Percentiles rank a stretch among this genome's conserved stretches.
phyloP scores from a whole-genome alignment of 2,797 vertebrate species.

The Pygocentrus nattereri region DNA sequence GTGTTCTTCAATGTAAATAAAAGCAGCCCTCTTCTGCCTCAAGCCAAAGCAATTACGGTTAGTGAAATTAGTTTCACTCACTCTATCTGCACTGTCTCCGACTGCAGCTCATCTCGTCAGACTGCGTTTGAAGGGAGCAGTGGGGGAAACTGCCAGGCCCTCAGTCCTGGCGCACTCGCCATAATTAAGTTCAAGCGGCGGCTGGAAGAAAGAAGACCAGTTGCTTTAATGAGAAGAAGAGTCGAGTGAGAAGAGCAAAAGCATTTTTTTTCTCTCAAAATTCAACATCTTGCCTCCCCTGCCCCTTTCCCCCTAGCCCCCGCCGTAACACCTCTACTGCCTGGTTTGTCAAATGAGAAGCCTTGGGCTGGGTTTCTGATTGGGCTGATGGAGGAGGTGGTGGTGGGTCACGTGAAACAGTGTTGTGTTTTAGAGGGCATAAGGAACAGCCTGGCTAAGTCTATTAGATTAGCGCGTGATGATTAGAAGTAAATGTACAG shows the following conservation, averaged over 20 bases:
- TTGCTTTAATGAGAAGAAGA: conserved; percentile 63
- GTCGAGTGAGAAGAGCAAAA: conserved; percentile 25
- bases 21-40: conserved; percentile 27
- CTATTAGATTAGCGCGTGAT: conserved; percentile 44
- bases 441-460: conserved; percentile 28
- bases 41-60: conserved; percentile 59
- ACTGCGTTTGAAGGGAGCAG: conserved; percentile 42
- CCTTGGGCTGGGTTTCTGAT: conserved; percentile 20
- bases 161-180: conserved; percentile 42
- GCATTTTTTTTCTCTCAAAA: conserved; percentile 36
- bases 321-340: conserved; percentile 47
- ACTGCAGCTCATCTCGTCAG: conserved; percentile 52
- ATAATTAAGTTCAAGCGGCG: conserved; percentile 59
- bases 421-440: background rate
- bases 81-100: conserved; percentile 44
- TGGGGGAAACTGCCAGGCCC: conserved; percentile 35
- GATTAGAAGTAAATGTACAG: conserved; percentile 38
- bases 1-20: conserved; percentile 54
- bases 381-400: background rate
- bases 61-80: conserved; percentile 55
- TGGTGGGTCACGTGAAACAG: conserved; percentile 24
- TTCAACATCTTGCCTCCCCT: conserved; percentile 42
- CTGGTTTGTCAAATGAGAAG: conserved; percentile 43
- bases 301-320: conserved; percentile 43
- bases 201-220: conserved; percentile 57